These are phyloP conservation scores for Epizoanthus stellaris DNA, from an alignment of 92 coral and sea anemone genomes.

Conservation along the genomic window DNA sequence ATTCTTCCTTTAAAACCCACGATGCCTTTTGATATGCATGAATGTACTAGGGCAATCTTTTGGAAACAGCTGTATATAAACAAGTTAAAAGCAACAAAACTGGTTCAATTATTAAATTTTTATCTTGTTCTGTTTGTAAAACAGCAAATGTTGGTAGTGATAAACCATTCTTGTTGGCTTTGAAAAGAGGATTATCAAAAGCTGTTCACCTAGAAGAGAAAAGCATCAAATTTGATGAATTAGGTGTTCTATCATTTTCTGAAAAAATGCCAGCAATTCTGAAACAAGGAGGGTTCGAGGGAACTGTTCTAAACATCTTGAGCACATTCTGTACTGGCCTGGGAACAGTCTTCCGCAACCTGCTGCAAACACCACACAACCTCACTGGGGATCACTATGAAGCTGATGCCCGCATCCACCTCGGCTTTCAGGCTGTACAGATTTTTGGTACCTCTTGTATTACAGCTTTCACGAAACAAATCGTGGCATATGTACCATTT, in stretches of 20 bases:
- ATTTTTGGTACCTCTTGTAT: slow-evolving; percentile 46
- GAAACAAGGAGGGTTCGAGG: slow-evolving; percentile 47
- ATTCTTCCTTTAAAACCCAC: too few relatives aligned
- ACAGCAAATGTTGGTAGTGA: slow-evolving; percentile 12
- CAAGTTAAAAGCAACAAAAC: neutral
- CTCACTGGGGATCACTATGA: slow-evolving; percentile 45
- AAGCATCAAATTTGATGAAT: slow-evolving; percentile 66
- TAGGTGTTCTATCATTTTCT: slow-evolving; percentile 56
- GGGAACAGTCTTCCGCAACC: slow-evolving; percentile 36
- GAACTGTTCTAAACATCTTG: slow-evolving; percentile 39
- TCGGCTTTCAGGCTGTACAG: slow-evolving; percentile 49
- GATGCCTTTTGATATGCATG: too few relatives aligned
- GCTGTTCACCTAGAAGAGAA: slow-evolving; percentile 49
- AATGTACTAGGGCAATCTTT: too few relatives aligned
- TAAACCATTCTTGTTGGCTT: slow-evolving; percentile 42
- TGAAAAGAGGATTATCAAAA: slow-evolving; percentile 51
- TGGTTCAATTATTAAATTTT: neutral
- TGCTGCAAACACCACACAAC: slow-evolving; percentile 43
- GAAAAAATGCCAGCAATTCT: slow-evolving; percentile 51
- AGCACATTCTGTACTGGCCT: slow-evolving; percentile 39
- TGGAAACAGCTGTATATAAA: neutral
- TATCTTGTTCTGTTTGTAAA: neutral
- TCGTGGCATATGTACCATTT: slow-evolving; percentile 39
- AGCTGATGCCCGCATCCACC: slow-evolving; percentile 43
- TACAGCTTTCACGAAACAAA: slow-evolving; percentile 52